Percentiles rank a stretch among this genome's conserved stretches.
These are phyloP conservation scores for Drosophila leonis DNA, from an alignment of 2,888 invertebrate species.

Conservation along the genomic window DNA sequence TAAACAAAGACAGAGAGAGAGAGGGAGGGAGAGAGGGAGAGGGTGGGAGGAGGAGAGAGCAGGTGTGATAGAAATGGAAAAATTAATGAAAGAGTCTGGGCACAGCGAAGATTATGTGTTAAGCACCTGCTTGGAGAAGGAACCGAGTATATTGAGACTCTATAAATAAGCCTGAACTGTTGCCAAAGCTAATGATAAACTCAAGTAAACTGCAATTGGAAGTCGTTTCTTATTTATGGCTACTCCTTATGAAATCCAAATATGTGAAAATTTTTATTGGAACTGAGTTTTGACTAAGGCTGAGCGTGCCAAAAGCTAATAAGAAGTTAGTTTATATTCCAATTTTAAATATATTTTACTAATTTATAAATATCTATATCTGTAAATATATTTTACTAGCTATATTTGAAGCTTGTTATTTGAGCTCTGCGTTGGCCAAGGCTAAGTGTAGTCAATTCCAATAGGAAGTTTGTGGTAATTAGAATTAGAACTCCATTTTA, in stretches of 20 bases:
- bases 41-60: too few species aligned
- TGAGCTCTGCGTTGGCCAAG: too few species aligned
- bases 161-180: too few species aligned
- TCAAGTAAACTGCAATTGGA: too few species aligned
- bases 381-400: too few species aligned
- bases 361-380: too few species aligned
- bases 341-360: not conserved
- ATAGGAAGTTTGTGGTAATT: too few species aligned
- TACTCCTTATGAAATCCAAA: not conserved
- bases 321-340: not conserved
- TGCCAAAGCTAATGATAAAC: too few species aligned
- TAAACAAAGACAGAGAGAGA: not conserved
- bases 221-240: too few species aligned
- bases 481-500: not conserved
- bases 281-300: not conserved
- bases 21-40: not conserved
- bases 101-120: not conserved
- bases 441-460: too few species aligned
- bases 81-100: not conserved
- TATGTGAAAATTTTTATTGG: not conserved
- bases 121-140: not conserved
- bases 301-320: not conserved
- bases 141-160: not conserved
- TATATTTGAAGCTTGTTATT: too few species aligned
- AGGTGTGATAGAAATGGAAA: not conserved